Evolutionary conservation across 2,888 invertebrate genomes (phyloP), one percentile per base, ranked within the genome.

Genomic region (Caenorhabditis auriculariae): DNA sequence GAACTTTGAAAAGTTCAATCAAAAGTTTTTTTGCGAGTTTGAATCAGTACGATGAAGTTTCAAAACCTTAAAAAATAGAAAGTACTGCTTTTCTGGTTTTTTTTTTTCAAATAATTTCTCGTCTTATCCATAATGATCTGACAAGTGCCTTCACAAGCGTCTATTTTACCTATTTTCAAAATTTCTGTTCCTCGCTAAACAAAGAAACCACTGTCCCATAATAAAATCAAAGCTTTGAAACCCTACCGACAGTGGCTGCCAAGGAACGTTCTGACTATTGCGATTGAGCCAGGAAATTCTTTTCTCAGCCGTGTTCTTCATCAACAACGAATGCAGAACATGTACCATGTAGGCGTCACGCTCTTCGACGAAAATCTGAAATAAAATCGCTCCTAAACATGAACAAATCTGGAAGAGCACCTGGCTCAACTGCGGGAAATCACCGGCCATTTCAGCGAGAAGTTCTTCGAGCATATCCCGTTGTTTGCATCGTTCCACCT

Each of bases 291-390:
- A 74, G 6, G 72, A 60, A 6, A 56, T 43, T 0, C 66, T 44
- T 53, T 76, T 76, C 37, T 65, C 62, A 24, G 54, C 50, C 2
- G 76, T 72, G 44, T 67, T 56, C 0, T 60, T 47, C 12, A 46
- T 27, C 23, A 75, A 42, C 5, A 76, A 52, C 17, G 62, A 47
- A 23, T 74, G 73, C 35, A 77, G 63, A 1, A 60, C 66, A 82
- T 93, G 88, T 17, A 93, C 90, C 55, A 98, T 86, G 83, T 88
- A 95, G 71, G 91, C 86, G 84, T 98, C 96, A 37, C 98, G 86
- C 83, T 98, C 98, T 28, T 89, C 88, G 0, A 98, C 75, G 83
- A 98, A 70, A 15, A 70, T 70, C 54, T 69, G 43, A 6, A 28
- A 41, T 37, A 28, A 35, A 17, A 3, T 9, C 17, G 37, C 9